Evolutionary conservation across 1,140 invertebrate species (phyloP), one percentile per base, ranked within the genome.

Genomic region (Drosophila mayri): DNA sequence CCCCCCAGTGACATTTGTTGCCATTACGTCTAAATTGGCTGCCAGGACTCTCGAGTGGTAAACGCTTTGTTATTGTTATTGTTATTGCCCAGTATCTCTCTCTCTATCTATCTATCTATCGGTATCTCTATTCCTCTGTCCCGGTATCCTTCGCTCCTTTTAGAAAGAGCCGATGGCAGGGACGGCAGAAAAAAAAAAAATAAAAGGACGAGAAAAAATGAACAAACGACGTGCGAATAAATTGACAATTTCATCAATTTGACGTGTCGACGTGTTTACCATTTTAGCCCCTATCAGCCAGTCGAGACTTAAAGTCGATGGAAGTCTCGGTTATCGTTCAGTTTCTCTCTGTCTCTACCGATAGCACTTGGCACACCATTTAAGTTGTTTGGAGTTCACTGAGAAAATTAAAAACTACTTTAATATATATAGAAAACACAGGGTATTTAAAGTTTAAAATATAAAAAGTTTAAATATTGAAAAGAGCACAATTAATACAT

Each of bases 31-130:
- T 87, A 87, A 87, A 87, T 87, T 87, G 83, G 83, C 83, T 88
- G 62, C 71, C 78, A 76, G 84, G 55, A 87, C 87, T 81, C 78
- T 78, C 72, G 84, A 87, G 86, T 87, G 84, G 84, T 87, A 87
- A 87, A 87, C 84, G 84, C 72, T 87, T 67, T 73, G 79, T 88
- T 87, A 87, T 87, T 87, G 84, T 87, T 87, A 88, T 87, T 83
- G 79, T 68, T 64, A 41, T 22, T 40, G 52, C 14, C 14, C 30
- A n/a, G 43, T 59, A 37, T 60, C 28, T 47, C 14, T 47, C 43
- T 0, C 28, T 44, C 6, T 20, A 10, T 41, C 43, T n/a, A 66
- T 58, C 50, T 63, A 28, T 37, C 43, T 64, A 20, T 44, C 7
- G 37, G 22, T 22, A n/a, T 44, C 47, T 70, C 16, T 43, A 14